Evolutionary conservation across 30 jellyfish, hydroid and myxozoan genomes (phyloP), one percentile per base, ranked within the genome.

Genomic region (Clytia hemisphaerica): DNA sequence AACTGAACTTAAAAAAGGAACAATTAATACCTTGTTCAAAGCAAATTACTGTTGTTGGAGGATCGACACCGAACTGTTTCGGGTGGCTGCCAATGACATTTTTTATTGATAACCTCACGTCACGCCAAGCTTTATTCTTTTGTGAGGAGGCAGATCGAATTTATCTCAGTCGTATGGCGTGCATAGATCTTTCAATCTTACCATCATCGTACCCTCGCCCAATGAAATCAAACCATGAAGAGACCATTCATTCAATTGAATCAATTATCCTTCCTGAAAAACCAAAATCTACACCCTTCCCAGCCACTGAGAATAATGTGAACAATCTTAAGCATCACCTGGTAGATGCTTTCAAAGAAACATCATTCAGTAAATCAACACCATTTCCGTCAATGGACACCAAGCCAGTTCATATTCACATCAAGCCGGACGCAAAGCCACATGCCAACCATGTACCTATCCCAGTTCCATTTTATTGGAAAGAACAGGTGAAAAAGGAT

Each of bases 381-480:
- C 69, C 69, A 28, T 55, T 28, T 55, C 69, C 69, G 2, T 55
- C 69, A 55, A 61, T 61, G 75, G 75, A 4, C 26, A 61, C 75
- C 14, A 35, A 33, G 26, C 75, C 69, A 10, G 63, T 61, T 4
- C 44, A 42, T 40, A 66, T 66, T 21, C 28, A 15, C 9, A 7
- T 37, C 5, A 38, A 44, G 45, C 79, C 38, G 7, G 51, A 18
- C 22, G 50, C 42, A 3, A 21, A 57, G 30, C 74, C 79, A 15
- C 14, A 4, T 6, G 71, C 74, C 31, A 30, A 27, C 19, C 71
- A 66, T 44, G 6, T 36, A n/a, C 74, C 79, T 2, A 2, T 66
- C 5, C 42, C 79, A 0, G 79, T 66, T 2, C 74, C 79, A 3
- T 42, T 16, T 4, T 71, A 66, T 22, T 37, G 74, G 0, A 66